phyloP scores from a whole-genome alignment of 2,888 invertebrate species.

The Drosophila neonasuta region DNA sequence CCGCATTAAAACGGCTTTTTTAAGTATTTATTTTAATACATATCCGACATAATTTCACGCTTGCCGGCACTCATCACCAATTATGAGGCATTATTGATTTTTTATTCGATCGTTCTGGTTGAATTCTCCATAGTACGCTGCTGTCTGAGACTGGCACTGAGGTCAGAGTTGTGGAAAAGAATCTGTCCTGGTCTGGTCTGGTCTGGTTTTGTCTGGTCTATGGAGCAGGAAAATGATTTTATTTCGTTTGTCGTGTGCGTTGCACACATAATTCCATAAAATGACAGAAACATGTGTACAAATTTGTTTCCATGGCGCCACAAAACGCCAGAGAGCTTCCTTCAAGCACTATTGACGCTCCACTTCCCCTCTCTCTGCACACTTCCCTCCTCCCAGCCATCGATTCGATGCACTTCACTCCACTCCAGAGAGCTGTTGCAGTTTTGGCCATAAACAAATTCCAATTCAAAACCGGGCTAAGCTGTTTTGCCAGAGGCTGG shows the following conservation, averaged over 20 bases:
- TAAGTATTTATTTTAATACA: constrained; percentile 2
- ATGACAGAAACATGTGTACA: constrained; percentile 78
- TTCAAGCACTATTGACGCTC: not conserved
- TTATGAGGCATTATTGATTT: constrained; percentile 1
- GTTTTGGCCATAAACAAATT: constrained; percentile 77
- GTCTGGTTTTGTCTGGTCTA: constrained; percentile 11
- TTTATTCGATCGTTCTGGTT: not conserved
- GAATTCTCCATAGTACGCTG: constrained; percentile 32
- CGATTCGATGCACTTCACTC: constrained; percentile 34
- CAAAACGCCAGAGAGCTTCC: constrained; percentile 26
- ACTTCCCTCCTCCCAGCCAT: not conserved
- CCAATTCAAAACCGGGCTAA: constrained; percentile 60
- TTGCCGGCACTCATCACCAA: constrained; percentile 1
- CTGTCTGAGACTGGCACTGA: not conserved
- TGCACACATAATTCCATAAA: constrained; percentile 75
- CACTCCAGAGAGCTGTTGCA: constrained; percentile 41
- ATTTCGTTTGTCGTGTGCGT: constrained; percentile 68
- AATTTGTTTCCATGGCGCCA: constrained; percentile 70
- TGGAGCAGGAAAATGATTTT: constrained; percentile 68
- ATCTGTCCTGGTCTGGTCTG: constrained; percentile 27
- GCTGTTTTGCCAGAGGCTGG: constrained; percentile 62
- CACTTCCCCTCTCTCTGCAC: not conserved
- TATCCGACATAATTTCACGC: not conserved
- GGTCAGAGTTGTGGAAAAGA: constrained; percentile 55
- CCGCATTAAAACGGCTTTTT: not conserved